Conservation (phyloP, 2,113 vertebrate species). For the Eolophus roseicapilla region DNA sequence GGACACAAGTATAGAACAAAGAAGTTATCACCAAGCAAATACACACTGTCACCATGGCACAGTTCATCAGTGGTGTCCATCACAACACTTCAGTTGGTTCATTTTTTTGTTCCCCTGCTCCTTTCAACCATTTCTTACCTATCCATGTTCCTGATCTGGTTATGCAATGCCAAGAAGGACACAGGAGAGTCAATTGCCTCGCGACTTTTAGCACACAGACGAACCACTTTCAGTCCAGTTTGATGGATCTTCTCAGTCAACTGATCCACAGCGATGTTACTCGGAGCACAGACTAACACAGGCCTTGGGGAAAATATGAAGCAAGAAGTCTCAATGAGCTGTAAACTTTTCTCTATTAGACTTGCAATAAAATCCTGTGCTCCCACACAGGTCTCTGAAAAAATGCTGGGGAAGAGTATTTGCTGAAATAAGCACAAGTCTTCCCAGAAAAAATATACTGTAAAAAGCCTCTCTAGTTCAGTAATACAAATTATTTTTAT, state of each 20-base stretch:
- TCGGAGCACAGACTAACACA: conserved; percentile 95
- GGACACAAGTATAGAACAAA: neutral
- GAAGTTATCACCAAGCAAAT: too few relatives aligned
- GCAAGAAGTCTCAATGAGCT: neutral
- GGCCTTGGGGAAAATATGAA: conserved; percentile 73
- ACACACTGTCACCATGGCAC: rapidly evolving
- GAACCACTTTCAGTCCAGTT: conserved; percentile 94
- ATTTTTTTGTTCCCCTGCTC: neutral
- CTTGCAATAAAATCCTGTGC: neutral
- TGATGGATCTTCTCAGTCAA: conserved; percentile 98
- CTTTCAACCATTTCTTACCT: conserved; percentile 75
- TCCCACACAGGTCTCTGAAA: rapidly evolving
- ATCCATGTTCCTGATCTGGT: conserved; percentile 99
- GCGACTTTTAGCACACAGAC: conserved; percentile 95
- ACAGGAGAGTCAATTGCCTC: conserved; percentile 98
- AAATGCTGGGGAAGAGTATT: rapidly evolving
- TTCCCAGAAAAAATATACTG: neutral
- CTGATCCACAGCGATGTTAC: conserved; percentile 98
- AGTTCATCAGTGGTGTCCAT: rapidly evolving
- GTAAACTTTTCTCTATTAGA: neutral
- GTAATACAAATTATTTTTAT: rapidly evolving
- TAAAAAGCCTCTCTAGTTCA: neutral
- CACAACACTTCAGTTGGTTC: rapidly evolving
- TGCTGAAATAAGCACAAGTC: neutral
- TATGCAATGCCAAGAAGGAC: conserved; percentile 95